Evolutionary conservation across 2,797 vertebrate genomes (phyloP), one percentile per base, ranked within the genome.

Genomic region (Otus scops): DNA sequence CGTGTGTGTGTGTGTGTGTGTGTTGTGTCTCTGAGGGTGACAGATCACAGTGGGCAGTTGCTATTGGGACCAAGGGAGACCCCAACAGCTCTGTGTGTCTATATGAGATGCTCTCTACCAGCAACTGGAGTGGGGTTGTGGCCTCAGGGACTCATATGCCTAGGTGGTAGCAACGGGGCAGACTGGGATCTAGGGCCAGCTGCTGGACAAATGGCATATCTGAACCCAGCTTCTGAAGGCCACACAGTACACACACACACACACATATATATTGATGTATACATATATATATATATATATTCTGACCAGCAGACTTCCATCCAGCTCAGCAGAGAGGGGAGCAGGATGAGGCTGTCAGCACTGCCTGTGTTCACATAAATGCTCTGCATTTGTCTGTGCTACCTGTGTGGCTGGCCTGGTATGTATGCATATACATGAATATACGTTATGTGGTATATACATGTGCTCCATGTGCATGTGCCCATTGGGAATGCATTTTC

Each of bases 71-170:
- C 38, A 73, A 30, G 12, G 10, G 5, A 65, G 32, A 28, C 26
- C 8, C 15, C 2, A 0, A 12, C 21, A 47, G 10, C 21, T 59
- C 11, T 53, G 16, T 2, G 1, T 45, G 45, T 13, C 2, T 59
- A 28, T 12, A 22, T 8, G 28, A 64, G 50, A 34, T 45, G 27
- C 59, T 30, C 17, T 39, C 30, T 60, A 39, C 38, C 45, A 47
- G n/a, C 14, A 59, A 47, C 11, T 20, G 51, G 14, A 47, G n/a
- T 15, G 28, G 47, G 7, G 21, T 13, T 63, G 43, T 21, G 16
- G 48, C 26, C 34, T 39, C 0, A 0, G 13, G 38, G 21, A 21
- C 38, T 34, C 2, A 1, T 7, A 56, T 21, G 24, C 22, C 28
- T 9, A n/a, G 8, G 34, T 69, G 26, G 26, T 27, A 57, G 59